A percentile compares a stretch with the other conserved stretches of the same genome.
These are phyloP conservation scores for Periphyllus acericola DNA, from an alignment of 2,888 invertebrate species.

Conservation along the genomic window DNA sequence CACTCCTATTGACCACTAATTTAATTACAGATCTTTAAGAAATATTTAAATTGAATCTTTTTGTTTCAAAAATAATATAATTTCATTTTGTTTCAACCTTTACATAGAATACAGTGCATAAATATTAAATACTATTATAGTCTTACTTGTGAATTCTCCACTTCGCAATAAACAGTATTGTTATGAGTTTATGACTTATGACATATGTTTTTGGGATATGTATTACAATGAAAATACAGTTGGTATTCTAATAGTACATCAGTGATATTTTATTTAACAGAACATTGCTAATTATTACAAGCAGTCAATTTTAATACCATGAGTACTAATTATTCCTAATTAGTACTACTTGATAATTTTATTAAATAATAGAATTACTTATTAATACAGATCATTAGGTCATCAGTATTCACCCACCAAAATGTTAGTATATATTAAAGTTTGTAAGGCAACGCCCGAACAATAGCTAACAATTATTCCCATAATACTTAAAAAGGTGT, in stretches of 20 bases:
- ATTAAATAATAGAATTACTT: neutral
- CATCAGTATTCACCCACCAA: neutral
- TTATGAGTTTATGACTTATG: no score
- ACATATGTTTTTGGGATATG: no score
- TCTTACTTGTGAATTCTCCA: no score
- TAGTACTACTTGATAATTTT: neutral
- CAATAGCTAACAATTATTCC: neutral
- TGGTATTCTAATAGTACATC: neutral
- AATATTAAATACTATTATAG: no score
- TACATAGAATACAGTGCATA: no score
- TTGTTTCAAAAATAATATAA: no score
- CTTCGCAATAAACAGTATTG: no score
- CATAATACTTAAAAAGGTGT: neutral
- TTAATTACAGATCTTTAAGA: no score
- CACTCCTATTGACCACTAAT: no score
- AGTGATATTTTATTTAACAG: constrained; percentile 2
- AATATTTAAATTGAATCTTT: no score
- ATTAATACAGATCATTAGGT: neutral
- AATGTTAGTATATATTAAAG: neutral
- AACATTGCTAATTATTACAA: neutral
- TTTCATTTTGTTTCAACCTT: no score
- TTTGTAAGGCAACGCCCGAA: neutral
- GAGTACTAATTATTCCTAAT: constrained; percentile 12
- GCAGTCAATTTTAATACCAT: neutral
- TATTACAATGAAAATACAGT: no score